Percentiles rank a stretch among this genome's conserved stretches.
phyloP scores from a whole-genome alignment of 1,140 invertebrate genomes.

The Drosophila kurseongensis region DNA sequence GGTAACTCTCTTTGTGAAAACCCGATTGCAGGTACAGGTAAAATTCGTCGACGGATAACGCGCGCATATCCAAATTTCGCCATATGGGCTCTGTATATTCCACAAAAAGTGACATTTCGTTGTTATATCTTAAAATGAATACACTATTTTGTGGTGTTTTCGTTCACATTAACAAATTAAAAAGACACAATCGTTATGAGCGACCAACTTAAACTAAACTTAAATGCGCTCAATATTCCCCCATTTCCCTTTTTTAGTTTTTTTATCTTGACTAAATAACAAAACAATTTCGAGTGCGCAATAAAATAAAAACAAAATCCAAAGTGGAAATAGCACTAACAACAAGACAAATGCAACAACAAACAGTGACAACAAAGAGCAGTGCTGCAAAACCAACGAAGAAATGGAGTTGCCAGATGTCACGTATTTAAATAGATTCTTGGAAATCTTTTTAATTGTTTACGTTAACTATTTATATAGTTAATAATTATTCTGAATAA shows the following conservation, averaged over 20 bases:
- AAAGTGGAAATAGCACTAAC: conserved; percentile 35
- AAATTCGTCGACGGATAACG: conserved; percentile 68
- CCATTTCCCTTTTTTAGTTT: neutral
- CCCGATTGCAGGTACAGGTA: conserved; percentile 63
- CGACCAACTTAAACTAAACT: conserved; percentile 48
- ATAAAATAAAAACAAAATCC: conserved; percentile 73
- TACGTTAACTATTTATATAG: no score
- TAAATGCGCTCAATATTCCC: conserved; percentile 31
- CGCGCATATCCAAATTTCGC: conserved; percentile 75
- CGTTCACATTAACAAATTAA: conserved; percentile 40
- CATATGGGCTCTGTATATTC: conserved; percentile 78
- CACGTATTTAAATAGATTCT: no score
- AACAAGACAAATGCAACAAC: conserved; percentile 3
- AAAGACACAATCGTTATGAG: conserved; percentile 17
- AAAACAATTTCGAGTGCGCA: conserved; percentile 80
- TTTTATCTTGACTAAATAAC: conserved; percentile 46
- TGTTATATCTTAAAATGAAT: neutral
- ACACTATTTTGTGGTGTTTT: neutral
- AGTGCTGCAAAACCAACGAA: conserved; percentile 7
- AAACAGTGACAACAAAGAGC: neutral
- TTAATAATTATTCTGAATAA: no score
- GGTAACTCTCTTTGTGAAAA: conserved; percentile 33
- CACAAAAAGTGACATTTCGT: conserved; percentile 69
- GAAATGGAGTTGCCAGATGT: neutral
- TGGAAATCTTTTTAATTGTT: no score